These are phyloP conservation scores for Sminthurides aquaticus DNA, from an alignment of 2,888 invertebrate species.

Conservation along the genomic window DNA sequence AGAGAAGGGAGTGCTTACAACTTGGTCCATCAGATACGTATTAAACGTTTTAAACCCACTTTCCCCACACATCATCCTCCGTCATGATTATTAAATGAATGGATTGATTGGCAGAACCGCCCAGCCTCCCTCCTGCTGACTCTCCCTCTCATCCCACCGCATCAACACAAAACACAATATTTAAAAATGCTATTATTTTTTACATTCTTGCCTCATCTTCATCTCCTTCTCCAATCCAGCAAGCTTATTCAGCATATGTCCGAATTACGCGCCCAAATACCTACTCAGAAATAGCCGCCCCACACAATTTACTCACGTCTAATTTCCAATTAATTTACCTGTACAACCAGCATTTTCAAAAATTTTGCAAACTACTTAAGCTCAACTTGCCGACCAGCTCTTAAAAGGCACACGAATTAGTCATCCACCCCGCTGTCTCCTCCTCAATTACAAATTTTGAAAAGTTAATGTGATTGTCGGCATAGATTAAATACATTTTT, in stretches of 20 bases:
- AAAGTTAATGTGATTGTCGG: background rate
- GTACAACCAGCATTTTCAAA: too few species aligned
- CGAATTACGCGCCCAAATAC: too few species aligned
- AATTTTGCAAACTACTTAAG: too few species aligned
- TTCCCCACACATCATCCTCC: background rate
- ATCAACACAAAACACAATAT: background rate
- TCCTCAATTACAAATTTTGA: background rate
- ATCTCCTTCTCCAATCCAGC: too few species aligned
- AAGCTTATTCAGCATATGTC: too few species aligned
- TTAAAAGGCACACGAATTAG: too few species aligned
- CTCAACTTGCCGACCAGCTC: too few species aligned
- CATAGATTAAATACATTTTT: background rate
- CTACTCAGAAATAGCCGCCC: too few species aligned
- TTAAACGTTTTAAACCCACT: background rate
- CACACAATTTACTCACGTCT: too few species aligned
- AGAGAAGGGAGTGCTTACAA: background rate
- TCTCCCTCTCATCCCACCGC: background rate
- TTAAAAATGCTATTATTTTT: background rate
- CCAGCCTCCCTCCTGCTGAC: conserved; percentile 19
- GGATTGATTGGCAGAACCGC: conserved; percentile 22
- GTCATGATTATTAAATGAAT: conserved; percentile 4
- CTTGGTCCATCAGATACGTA: background rate
- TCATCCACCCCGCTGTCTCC: background rate
- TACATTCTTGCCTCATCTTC: background rate
- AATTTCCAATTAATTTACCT: too few species aligned